Evolutionary conservation across 2,888 invertebrate species (phyloP).

Genomic region (Hartigia nigra): DNA sequence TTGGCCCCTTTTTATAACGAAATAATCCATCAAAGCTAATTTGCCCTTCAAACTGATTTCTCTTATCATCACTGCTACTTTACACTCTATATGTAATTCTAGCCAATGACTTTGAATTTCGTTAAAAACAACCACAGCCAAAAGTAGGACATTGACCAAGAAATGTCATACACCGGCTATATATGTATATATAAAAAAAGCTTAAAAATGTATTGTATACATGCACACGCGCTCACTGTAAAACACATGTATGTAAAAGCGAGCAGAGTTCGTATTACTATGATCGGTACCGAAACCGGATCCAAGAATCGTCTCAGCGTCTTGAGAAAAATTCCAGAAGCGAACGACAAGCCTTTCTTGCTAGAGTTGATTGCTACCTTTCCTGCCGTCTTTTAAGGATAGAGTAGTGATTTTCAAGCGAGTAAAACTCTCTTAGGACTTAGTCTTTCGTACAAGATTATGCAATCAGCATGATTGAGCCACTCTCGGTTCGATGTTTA

Average conservation of each 20-base stretch:
- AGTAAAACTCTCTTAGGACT: background rate
- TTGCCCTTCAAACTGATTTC: background rate
- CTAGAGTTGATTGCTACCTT: background rate
- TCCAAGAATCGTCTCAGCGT: background rate
- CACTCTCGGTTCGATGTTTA: background rate
- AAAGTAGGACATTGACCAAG: background rate
- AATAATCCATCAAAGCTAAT: background rate
- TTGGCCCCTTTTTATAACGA: background rate
- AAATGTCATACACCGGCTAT: background rate
- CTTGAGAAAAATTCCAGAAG: background rate
- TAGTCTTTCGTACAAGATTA: background rate
- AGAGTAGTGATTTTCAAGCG: background rate
- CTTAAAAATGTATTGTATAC: background rate
- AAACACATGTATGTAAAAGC: background rate
- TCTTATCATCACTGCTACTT: background rate
- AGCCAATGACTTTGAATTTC: background rate
- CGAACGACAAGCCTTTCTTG: background rate
- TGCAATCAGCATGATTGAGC: background rate
- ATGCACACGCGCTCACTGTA: background rate
- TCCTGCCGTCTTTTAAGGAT: background rate
- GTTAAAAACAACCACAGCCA: background rate
- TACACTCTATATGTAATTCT: background rate
- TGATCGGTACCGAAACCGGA: background rate
- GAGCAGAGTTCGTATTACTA: background rate
- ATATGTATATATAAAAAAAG: no score